phyloP scores from a whole-genome alignment of 2,888 invertebrate genomes.

The Dicyrtoma fusca region DNA sequence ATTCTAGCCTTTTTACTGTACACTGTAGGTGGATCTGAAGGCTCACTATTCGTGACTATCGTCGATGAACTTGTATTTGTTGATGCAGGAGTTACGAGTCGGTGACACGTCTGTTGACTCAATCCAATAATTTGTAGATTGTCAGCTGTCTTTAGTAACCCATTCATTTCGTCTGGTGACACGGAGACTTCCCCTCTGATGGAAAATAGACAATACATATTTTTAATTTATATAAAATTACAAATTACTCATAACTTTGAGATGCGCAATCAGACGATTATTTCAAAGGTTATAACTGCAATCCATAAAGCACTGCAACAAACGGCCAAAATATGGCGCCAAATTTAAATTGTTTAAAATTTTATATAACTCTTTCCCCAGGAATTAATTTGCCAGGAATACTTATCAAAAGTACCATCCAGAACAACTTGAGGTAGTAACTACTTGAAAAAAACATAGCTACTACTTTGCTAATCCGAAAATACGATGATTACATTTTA shows the following conservation, averaged over 20 bases:
- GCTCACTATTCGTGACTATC: slow-evolving; percentile 38
- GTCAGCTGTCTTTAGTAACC: slow-evolving; percentile 70
- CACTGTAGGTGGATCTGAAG: slow-evolving; percentile 43
- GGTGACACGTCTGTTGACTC: slow-evolving; percentile 66
- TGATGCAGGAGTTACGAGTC: slow-evolving; percentile 23
- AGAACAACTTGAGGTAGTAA: no score
- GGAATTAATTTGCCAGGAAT: no score
- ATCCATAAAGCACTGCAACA: not conserved
- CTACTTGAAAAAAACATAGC: no score
- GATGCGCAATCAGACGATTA: no score
- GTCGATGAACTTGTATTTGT: not conserved
- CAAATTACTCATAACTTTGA: no score
- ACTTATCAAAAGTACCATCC: no score
- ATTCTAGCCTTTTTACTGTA: slow-evolving; percentile 55
- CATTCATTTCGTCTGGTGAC: slow-evolving; percentile 53
- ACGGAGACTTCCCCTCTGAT: slow-evolving; percentile 53
- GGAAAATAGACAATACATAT: not conserved
- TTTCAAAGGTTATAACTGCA: no score
- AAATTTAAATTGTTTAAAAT: no score
- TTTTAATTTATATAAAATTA: slow-evolving; percentile 19
- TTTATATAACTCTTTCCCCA: no score
- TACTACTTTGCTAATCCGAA: no score
- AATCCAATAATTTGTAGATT: slow-evolving; percentile 90
- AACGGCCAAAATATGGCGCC: not conserved
- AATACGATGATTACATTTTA: no score